Base-by-base conservation (phyloP, 1,140 invertebrate genomes). In the Catajapyx aquilonaris region DNA sequence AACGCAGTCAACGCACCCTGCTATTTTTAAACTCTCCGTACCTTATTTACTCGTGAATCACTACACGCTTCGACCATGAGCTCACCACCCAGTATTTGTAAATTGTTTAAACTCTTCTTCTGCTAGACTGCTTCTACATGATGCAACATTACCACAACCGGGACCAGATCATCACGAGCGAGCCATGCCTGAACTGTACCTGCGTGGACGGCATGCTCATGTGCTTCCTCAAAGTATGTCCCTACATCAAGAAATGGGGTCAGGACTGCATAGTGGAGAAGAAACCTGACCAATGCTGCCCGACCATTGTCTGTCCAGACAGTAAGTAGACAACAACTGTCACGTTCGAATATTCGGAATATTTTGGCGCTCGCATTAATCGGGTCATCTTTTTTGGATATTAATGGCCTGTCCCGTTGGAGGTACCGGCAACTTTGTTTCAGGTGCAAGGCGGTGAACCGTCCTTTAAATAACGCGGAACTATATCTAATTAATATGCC, bases 151-250 rank as follows among this genome's bases (percentile, higher is more conserved):
- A 93, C 58, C 71, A 78, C 43, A 84, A 91, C 62, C 84, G 85
- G 34, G 83, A 88, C 52, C 70, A 83, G 48, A 91, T 93, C 50
- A 68, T 85, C 56, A 91, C 85, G 39, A 87, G 88, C 61, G 87
- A 93, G 56, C 84, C 85, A 45, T 93, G 87, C 60, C 64, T 93
- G 22, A 93, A 93, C 59, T 93, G 87, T 61, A 91, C 85, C 37
- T 93, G 87, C 57, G 78, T 84, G 59, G 86, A 90, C 51, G 71
- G 75, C 48, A 90, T 90, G 81, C 65, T 93, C 31, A 90, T 90
- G 85, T 93, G 87, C 52, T 93, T 87, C 57, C 61, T 93, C 38
- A 67, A 77, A 51, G 84, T 91, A 15, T 93, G 87, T 56, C 86
- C 87, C 9, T 90, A 87, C 59, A 83, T 81, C 11, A 88, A 88